Evolutionary conservation across 2,888 invertebrate species (phyloP).

Genomic region (Peribatodes rhomboidaria): DNA sequence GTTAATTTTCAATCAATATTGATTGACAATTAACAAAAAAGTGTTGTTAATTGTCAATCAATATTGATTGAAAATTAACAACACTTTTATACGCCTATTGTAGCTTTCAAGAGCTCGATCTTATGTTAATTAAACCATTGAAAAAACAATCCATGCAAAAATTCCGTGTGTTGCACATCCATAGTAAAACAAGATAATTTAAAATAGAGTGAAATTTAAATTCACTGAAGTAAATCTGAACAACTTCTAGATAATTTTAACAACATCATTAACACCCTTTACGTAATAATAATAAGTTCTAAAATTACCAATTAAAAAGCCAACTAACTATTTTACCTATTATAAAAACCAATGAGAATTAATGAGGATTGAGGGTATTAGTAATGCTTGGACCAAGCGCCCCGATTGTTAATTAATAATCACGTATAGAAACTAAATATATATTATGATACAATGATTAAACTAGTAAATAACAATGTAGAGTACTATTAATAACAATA

Average conservation of each 20-base stretch:
- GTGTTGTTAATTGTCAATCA: too few relatives aligned
- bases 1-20: too few relatives aligned
- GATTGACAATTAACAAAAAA: too few relatives aligned
- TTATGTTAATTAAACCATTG: too few relatives aligned
- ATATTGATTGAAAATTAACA: too few relatives aligned
- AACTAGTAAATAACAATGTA: neutral
- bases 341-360: neutral
- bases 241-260: too few relatives aligned
- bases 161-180: too few relatives aligned
- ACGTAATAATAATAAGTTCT: neutral
- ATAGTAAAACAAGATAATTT: neutral
- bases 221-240: neutral
- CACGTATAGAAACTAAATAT: neutral
- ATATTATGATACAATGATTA: neutral
- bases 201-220: neutral
- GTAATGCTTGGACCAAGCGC: slow-evolving; percentile 16
- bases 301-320: neutral
- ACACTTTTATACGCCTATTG: too few relatives aligned
- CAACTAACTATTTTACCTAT: neutral
- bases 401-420: slow-evolving; percentile 2
- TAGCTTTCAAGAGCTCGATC: too few relatives aligned
- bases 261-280: too few relatives aligned
- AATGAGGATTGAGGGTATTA: slow-evolving; percentile 9
- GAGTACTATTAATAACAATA: neutral
- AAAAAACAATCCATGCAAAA: too few relatives aligned